Base-by-base conservation (phyloP, 1,140 invertebrate genomes). In the Polypedilum vanderplanki region DNA sequence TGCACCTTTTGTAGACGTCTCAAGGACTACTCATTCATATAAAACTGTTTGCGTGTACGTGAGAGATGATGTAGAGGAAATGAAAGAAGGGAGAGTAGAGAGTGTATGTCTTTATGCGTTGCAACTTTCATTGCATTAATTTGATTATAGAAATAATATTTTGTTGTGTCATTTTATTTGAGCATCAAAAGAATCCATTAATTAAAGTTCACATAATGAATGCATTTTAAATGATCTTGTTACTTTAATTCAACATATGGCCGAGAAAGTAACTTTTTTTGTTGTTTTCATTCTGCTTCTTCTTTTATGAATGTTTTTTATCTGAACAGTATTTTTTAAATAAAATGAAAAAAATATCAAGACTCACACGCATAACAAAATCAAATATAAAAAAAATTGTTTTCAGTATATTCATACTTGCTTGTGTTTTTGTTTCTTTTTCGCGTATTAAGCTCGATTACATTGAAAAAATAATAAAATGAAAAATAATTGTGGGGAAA, bases 231-330 rank as follows among this genome's bases (percentile, higher is more conserved):
- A n/a, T 57, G 46, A 57, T 57, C 46, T 57, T 15, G 46, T 12
- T 4, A n/a, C 46, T 57, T 57, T n/a, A 57, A 57, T 57, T 57
- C 46, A 57, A 57, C 46, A 57, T 57, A 57, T 57, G 46, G 46
- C 46, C 46, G 46, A 57, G 46, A 57, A 57, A 57, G 46, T 57
- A n/a, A 57, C n/a, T 57, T 57, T 57, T 46, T 57, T 57, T 57
- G 46, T 57, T 57, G 46, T 57, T 57, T 57, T 46, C 24, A 33
- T 33, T 33, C 24, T 33, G 5, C 24, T 46, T 46, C n/a, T 57
- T 57, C 46, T 57, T 57, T n/a, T n/a, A 15, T 57, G 4, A 12
- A 57, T 4, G 4, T 57, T 15, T 57, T 57, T 57, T n/a, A n/a
- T 57, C 15, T 46, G 12, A 4, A 57, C 46, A n/a, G 12, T 46